Conservation (phyloP, 2,797 vertebrate species). For the Euphonia xanthogaster region DNA sequence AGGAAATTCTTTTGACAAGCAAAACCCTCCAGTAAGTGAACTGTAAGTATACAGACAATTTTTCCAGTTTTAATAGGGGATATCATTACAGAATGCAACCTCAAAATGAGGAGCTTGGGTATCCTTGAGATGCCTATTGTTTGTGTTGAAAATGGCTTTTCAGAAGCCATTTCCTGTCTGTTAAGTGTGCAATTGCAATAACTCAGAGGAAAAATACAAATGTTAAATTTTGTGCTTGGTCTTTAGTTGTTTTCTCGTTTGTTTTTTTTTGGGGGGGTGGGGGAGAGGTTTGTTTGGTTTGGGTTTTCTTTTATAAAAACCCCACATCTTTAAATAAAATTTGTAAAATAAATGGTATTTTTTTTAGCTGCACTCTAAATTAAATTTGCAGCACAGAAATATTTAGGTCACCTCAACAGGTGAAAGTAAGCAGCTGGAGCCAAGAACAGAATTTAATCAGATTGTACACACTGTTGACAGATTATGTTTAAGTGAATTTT, state of each 20-base stretch:
- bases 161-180: not conserved
- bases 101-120: not conserved
- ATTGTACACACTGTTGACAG: not conserved
- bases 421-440: not conserved
- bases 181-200: not conserved
- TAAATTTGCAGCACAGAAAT: not conserved
- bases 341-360: not conserved
- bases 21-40: not conserved
- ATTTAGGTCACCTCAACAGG: not conserved
- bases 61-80: not conserved
- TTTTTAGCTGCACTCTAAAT: not conserved
- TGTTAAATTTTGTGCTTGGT: not conserved
- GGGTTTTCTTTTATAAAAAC: not conserved
- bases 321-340: not conserved
- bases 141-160: not conserved
- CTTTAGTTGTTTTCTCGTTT: not conserved
- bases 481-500: not conserved
- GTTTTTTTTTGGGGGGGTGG: fast-evolving
- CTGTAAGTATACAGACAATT: not conserved
- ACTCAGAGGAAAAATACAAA: not conserved
- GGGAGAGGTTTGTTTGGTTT: fast-evolving
- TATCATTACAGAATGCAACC: not conserved
- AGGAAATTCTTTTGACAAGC: not conserved
- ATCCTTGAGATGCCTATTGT: not conserved
- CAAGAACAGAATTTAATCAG: not conserved